Conservation (phyloP, 2,797 vertebrate genomes). For the Balearica regulorum region DNA sequence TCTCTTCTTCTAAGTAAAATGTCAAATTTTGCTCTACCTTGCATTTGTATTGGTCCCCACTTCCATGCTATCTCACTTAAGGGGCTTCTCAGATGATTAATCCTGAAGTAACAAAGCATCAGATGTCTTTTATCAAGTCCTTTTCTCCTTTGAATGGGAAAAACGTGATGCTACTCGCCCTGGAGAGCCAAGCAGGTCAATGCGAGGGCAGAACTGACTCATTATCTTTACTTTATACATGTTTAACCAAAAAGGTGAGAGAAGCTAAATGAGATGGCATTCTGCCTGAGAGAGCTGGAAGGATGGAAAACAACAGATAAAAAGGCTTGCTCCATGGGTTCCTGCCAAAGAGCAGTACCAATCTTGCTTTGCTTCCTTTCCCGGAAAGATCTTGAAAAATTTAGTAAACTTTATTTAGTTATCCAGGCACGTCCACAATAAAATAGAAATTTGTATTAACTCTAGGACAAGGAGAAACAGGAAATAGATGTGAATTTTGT, state of each 20-base stretch:
- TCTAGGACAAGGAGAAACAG: background rate
- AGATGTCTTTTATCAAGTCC: background rate
- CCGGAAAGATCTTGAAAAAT: background rate
- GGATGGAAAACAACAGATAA: background rate
- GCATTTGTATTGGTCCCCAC: background rate
- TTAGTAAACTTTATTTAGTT: background rate
- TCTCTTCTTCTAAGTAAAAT: background rate
- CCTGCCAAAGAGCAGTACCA: background rate
- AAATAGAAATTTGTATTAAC: background rate
- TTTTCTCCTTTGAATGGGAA: background rate
- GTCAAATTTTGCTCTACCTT: background rate
- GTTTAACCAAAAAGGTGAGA: background rate
- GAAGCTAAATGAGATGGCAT: background rate
- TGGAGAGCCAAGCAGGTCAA: background rate
- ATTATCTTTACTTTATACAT: background rate
- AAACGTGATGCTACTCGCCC: background rate
- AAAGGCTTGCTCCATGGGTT: accelerated
- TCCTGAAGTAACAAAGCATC: background rate
- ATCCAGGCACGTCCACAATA: background rate
- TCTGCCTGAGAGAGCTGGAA: background rate
- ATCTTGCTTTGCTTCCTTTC: background rate
- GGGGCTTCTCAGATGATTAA: background rate
- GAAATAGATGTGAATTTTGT: too few relatives aligned
- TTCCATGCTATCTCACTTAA: background rate
- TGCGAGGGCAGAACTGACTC: background rate